phyloP scores from a whole-genome alignment of 1,140 invertebrate species.

The Heliconius himera region DNA sequence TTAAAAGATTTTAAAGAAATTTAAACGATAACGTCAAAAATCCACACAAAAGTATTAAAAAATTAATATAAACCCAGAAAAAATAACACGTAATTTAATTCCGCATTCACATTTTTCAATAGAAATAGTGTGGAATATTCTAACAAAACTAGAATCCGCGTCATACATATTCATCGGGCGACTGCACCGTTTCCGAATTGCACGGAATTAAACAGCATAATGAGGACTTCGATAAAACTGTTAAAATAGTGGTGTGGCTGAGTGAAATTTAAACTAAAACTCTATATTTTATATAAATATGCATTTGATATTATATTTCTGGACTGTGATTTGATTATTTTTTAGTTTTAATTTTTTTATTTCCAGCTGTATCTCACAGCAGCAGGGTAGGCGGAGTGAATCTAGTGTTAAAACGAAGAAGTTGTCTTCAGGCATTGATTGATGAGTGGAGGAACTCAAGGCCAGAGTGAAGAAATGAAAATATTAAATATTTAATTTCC shows the following conservation, averaged over 20 bases:
- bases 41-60: no score
- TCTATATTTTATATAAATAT: neutral
- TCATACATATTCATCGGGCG: slow-evolving; percentile 45
- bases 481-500: no score
- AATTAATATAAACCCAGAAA: neutral
- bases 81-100: slow-evolving; percentile 11
- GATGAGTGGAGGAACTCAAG: no score
- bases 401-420: neutral
- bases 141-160: slow-evolving; percentile 37
- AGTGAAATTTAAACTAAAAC: slow-evolving; percentile 19
- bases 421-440: neutral
- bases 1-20: no score
- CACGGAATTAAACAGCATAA: slow-evolving; percentile 36
- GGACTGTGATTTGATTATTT: no score
- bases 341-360: no score
- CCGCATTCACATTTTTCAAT: slow-evolving; percentile 34
- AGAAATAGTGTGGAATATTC: slow-evolving; percentile 36
- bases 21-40: no score
- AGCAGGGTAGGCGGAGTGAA: neutral
- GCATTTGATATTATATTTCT: neutral
- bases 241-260: slow-evolving; percentile 9
- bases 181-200: slow-evolving; percentile 38
- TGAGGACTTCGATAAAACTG: slow-evolving; percentile 35
- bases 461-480: no score
- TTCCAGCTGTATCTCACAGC: neutral